Conservation (phyloP, 2,113 vertebrate species). For the Ictalurus furcatus region DNA sequence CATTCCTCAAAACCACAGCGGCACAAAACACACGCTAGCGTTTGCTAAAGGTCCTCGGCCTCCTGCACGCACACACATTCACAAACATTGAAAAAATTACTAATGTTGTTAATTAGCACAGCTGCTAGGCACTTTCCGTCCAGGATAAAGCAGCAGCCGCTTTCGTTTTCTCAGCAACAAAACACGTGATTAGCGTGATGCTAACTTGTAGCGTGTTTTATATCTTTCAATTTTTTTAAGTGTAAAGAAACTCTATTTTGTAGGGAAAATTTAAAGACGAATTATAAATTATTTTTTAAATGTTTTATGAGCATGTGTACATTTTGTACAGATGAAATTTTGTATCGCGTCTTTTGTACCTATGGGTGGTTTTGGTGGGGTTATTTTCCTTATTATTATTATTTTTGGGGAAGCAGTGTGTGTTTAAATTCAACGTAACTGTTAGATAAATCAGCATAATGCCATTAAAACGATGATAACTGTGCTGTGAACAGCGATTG, state of each 20-base stretch:
- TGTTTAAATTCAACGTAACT: neutral
- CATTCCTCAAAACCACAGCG: slow-evolving; percentile 68
- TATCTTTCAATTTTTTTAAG: slow-evolving; percentile 55
- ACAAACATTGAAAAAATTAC: neutral
- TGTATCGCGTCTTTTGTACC: slow-evolving; percentile 73
- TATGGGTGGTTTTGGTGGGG: slow-evolving; percentile 62
- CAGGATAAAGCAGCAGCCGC: neutral
- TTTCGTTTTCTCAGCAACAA: slow-evolving; percentile 13
- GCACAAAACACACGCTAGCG: slow-evolving; percentile 29
- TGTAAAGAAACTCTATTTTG: slow-evolving; percentile 74
- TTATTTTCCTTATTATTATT: neutral
- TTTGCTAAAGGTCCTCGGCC: slow-evolving; percentile 30
- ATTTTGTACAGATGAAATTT: slow-evolving; percentile 77
- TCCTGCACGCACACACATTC: neutral
- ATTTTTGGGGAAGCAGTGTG: slow-evolving; percentile 20
- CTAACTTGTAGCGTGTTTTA: slow-evolving; percentile 28
- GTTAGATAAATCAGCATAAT: slow-evolving; percentile 22
- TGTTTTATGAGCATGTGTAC: slow-evolving; percentile 78
- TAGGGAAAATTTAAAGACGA: slow-evolving; percentile 64
- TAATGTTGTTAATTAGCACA: neutral
- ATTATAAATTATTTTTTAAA: slow-evolving; percentile 79
- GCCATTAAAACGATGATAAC: neutral
- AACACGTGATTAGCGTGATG: slow-evolving; percentile 20
- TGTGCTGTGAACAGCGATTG: slow-evolving; percentile 25
- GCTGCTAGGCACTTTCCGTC: neutral